These are phyloP conservation scores for Iselma pallidipennis DNA, from an alignment of 2,888 invertebrate species.

Conservation along the genomic window DNA sequence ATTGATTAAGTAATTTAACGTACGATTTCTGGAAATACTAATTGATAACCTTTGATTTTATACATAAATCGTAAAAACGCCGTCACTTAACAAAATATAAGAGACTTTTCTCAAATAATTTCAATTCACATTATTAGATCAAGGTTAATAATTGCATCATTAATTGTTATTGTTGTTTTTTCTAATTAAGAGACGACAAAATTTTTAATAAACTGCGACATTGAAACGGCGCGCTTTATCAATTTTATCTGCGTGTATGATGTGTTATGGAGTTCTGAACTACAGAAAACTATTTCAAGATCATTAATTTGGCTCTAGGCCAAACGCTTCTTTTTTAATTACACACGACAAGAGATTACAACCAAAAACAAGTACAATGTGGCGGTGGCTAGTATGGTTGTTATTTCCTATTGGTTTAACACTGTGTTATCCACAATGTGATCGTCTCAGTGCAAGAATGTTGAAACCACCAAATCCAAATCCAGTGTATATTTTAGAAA, in stretches of 20 bases:
- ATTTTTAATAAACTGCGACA: background rate
- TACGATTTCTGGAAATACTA: too few species aligned
- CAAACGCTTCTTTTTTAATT: background rate
- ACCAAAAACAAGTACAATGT: background rate
- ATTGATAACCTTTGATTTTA: too few species aligned
- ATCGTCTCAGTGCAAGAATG: constrained; percentile 55
- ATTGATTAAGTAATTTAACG: too few species aligned
- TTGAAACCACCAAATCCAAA: constrained; percentile 59
- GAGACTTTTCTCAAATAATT: too few species aligned
- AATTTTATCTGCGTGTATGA: background rate
- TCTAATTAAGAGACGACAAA: too few species aligned
- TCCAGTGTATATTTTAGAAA: constrained; percentile 37
- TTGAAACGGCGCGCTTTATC: background rate
- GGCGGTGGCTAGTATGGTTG: background rate
- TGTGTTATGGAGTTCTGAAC: too few species aligned
- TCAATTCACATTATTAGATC: too few species aligned
- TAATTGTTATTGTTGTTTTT: too few species aligned
- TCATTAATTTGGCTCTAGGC: background rate
- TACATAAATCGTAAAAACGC: too few species aligned
- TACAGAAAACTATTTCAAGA: constrained; percentile 1
- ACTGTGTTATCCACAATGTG: constrained; percentile 33
- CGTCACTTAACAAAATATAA: too few species aligned
- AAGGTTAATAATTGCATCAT: too few species aligned
- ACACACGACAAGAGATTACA: too few species aligned
- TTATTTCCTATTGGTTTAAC: background rate